Conservation (phyloP, 2,113 vertebrate species). For the Cyprinus carpio region DNA sequence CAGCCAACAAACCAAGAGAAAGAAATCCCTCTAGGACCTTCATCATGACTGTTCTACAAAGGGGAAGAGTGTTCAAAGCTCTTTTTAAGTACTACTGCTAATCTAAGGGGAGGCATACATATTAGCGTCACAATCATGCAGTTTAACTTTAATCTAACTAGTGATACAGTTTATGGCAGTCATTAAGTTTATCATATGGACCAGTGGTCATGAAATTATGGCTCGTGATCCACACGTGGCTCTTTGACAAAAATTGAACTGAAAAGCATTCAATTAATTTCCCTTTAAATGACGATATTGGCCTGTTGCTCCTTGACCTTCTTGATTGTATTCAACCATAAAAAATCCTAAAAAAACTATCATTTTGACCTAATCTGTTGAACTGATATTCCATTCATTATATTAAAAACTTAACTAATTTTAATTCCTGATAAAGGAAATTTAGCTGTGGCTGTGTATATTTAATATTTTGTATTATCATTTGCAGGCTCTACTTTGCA, state of each 20-base stretch:
- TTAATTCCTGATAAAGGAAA: too few relatives aligned
- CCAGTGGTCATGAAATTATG: neutral
- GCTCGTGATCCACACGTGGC: neutral
- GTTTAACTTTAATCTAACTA: neutral
- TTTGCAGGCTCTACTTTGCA: too few relatives aligned
- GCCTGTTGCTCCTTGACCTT: too few relatives aligned
- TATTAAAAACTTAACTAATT: too few relatives aligned
- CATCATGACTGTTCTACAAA: conserved; percentile 70
- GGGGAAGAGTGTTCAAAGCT: conserved; percentile 30
- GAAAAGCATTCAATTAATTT: too few relatives aligned
- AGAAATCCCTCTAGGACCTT: conserved; percentile 57
- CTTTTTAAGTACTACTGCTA: conserved; percentile 36
- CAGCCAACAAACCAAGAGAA: conserved; percentile 62
- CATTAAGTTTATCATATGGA: neutral
- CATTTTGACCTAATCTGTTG: too few relatives aligned
- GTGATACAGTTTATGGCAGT: neutral
- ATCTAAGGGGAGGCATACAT: neutral
- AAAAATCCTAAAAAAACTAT: too few relatives aligned
- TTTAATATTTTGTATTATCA: too few relatives aligned
- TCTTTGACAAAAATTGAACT: neutral
- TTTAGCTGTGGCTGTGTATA: too few relatives aligned
- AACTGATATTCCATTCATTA: too few relatives aligned
- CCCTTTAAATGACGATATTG: too few relatives aligned
- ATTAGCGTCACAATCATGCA: neutral
- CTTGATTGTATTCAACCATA: too few relatives aligned